Evolutionary conservation across 2,113 vertebrate genomes (phyloP).

Genomic region (Channa argus): DNA sequence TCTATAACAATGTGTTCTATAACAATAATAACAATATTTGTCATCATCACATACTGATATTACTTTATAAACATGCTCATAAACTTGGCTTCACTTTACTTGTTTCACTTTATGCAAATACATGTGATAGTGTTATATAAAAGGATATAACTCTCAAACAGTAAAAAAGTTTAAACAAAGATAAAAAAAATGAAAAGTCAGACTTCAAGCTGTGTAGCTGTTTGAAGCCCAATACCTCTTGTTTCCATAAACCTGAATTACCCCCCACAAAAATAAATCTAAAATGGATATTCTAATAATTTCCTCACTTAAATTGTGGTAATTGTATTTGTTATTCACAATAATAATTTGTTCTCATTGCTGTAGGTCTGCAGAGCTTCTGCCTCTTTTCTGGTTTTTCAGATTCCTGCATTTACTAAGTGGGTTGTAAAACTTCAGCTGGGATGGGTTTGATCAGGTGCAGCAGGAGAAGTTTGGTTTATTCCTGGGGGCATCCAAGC

Average conservation of each 20-base stretch:
- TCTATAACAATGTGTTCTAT: too few species aligned
- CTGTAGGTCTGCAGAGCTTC: background rate
- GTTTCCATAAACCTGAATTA: slow-evolving; percentile 8
- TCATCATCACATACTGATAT: slow-evolving; percentile 14
- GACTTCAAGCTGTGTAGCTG: background rate
- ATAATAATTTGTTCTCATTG: slow-evolving; percentile 40
- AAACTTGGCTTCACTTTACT: slow-evolving; percentile 13
- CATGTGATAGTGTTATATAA: background rate
- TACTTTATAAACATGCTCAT: slow-evolving; percentile 4
- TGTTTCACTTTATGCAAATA: background rate
- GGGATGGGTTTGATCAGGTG: slow-evolving; percentile 55
- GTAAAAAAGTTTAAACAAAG: slow-evolving; percentile 13
- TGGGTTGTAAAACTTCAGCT: background rate
- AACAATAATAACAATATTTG: background rate
- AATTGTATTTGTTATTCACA: background rate
- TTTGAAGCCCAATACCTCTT: slow-evolving; percentile 1
- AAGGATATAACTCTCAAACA: background rate
- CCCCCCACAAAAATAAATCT: background rate
- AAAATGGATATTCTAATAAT: slow-evolving; percentile 2
- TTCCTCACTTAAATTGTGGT: slow-evolving; percentile 1
- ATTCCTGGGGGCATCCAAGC: slow-evolving; percentile 83
- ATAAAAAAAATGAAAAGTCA: background rate
- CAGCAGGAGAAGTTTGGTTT: slow-evolving; percentile 88
- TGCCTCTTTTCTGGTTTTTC: slow-evolving; percentile 18
- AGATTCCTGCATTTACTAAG: slow-evolving; percentile 9